phyloP scores from a whole-genome alignment of 2,113 vertebrate species.

The Pseudopodoces humilis region DNA sequence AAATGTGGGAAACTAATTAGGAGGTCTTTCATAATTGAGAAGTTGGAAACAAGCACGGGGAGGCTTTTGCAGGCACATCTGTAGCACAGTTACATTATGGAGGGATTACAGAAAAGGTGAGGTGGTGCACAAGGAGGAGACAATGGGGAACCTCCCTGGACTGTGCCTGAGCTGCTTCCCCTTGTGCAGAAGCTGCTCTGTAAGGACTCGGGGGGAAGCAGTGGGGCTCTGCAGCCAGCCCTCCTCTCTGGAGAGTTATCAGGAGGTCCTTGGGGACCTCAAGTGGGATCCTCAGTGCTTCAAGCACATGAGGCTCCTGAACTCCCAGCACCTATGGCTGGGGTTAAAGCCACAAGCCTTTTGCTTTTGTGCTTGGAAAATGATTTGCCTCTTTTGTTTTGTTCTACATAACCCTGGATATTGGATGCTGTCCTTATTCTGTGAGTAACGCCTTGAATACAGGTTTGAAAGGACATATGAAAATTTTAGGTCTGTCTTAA shows the following conservation, averaged over 20 bases:
- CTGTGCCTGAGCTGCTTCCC: not conserved
- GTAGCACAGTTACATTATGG: rapidly evolving
- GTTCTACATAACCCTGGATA: not conserved
- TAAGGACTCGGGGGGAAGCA: rapidly evolving
- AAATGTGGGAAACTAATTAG: not conserved
- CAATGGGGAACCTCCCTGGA: rapidly evolving
- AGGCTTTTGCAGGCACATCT: not conserved
- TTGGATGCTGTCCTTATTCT: not conserved
- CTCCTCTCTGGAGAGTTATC: rapidly evolving
- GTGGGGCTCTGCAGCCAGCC: rapidly evolving
- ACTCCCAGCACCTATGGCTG: not conserved
- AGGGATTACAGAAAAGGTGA: not conserved
- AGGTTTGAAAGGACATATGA: not conserved
- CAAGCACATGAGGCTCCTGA: not conserved
- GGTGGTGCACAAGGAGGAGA: not conserved
- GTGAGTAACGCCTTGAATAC: not conserved
- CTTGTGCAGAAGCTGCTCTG: not conserved
- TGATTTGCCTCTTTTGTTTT: not conserved
- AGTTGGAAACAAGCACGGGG: not conserved
- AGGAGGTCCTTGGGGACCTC: rapidly evolving
- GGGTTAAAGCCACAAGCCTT: not conserved
- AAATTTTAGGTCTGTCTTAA: not conserved
- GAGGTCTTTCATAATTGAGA: not conserved
- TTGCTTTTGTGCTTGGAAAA: not conserved
- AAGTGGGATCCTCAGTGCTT: rapidly evolving